A percentile compares a stretch with the other conserved stretches of the same genome.
Evolutionary conservation across 2,113 vertebrate genomes (phyloP).

Genomic region (Synchiropus splendidus): DNA sequence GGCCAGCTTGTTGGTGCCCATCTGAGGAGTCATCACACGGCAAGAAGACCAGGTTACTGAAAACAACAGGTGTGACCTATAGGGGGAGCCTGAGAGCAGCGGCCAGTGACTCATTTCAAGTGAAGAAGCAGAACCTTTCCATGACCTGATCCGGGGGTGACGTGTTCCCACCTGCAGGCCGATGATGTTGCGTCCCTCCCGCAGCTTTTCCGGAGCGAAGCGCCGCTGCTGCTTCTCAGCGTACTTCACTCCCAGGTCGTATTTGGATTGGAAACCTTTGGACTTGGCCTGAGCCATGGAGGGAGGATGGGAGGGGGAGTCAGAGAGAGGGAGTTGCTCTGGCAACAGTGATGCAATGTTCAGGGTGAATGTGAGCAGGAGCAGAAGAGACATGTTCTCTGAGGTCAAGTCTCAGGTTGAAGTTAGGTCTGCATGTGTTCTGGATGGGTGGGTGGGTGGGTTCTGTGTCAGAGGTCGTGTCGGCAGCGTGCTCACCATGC

Average conservation of each 20-base stretch:
- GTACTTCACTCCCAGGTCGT: conserved; percentile 81
- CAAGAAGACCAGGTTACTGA: too few relatives aligned
- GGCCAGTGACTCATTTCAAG: neutral
- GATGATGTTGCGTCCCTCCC: conserved; percentile 84
- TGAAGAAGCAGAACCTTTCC: too few relatives aligned
- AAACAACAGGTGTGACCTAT: too few relatives aligned
- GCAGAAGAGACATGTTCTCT: too few relatives aligned
- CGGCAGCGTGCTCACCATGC: conserved; percentile 71
- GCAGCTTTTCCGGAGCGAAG: conserved; percentile 79
- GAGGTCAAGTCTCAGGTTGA: too few relatives aligned
- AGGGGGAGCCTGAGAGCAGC: too few relatives aligned
- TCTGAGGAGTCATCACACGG: too few relatives aligned
- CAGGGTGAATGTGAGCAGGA: too few relatives aligned
- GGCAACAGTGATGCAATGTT: neutral
- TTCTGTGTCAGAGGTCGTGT: conserved; percentile 3
- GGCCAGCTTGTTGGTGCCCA: conserved; percentile 93
- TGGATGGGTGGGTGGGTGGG: conserved; percentile 1
- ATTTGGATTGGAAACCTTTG: conserved; percentile 78
- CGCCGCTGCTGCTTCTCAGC: conserved; percentile 82
- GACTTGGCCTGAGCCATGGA: conserved; percentile 84
- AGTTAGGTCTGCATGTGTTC: too few relatives aligned
- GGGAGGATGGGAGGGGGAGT: neutral
- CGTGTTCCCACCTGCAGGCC: conserved; percentile 78
- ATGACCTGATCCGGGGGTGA: neutral
- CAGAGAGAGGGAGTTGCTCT: too few relatives aligned